These are phyloP conservation scores for Perizoma flavofasciatum DNA, from an alignment of 2,888 invertebrate genomes.

Conservation along the genomic window DNA sequence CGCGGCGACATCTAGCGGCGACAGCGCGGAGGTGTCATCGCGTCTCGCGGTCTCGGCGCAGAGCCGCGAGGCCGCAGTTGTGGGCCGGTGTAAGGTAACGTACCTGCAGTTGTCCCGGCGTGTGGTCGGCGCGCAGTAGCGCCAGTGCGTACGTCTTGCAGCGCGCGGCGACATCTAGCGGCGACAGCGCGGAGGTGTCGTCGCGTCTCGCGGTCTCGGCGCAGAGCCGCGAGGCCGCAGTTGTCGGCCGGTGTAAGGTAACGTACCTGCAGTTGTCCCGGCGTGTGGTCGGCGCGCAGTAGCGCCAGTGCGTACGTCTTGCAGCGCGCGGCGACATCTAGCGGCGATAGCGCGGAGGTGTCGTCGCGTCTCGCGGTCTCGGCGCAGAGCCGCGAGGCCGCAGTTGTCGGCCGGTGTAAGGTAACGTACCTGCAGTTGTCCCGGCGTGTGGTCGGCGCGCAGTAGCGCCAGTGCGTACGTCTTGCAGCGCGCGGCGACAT, in stretches of 20 bases:
- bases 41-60: conserved; percentile 42
- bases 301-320: conserved; percentile 74
- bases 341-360: conserved; percentile 35
- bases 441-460: conserved; percentile 63
- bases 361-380: conserved; percentile 42
- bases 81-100: too few relatives aligned
- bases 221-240: conserved; percentile 52
- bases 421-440: not conserved
- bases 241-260: too few relatives aligned
- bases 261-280: conserved; percentile 28
- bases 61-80: conserved; percentile 53
- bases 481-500: conserved; percentile 66
- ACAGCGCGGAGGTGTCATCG: conserved; percentile 36
- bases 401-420: conserved; percentile 27
- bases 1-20: conserved; percentile 56
- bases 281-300: conserved; percentile 64
- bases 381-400: conserved; percentile 49
- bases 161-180: conserved; percentile 58
- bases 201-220: conserved; percentile 40
- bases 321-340: conserved; percentile 62
- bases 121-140: conserved; percentile 64
- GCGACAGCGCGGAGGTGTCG: conserved; percentile 36
- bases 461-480: conserved; percentile 71
- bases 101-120: conserved; percentile 37
- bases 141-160: conserved; percentile 75